Base-by-base conservation (phyloP, 2,113 vertebrate genomes). In the Conger conger region DNA sequence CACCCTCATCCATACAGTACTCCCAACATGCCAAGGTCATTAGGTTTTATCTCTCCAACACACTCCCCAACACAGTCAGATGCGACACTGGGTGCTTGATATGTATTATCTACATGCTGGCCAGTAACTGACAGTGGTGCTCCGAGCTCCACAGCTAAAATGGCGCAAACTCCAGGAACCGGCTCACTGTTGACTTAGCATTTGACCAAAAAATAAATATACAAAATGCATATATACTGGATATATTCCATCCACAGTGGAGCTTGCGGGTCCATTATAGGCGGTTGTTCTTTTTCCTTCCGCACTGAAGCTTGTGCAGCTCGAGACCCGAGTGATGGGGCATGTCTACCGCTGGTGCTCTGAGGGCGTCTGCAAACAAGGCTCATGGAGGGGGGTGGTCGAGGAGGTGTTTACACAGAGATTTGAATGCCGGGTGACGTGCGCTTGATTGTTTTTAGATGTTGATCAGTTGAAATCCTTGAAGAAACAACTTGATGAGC, bases 51-150 rank as follows among this genome's bases (percentile, higher is more conserved):
- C 73, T n/a, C n/a, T n/a, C n/a, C n/a, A n/a, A 38, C 73, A 16
- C 80, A 40, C 45, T 45, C 60, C 45, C n/a, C 85, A 35, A 42
- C n/a, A 80, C 73, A 63, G 81, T 80, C 84, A 80, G 84, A 42
- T 76, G 85, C 54, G 50, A 57, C 73, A 76, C 85, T 33, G 35
- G 50, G 42, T 18, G 85, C 33, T 68, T 76, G 57, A 45, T 80
- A 73, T 45, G 79, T 76, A 68, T 81, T 50, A 81, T 81, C 84
- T 81, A 77, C 80, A 79, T 38, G 33, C 42, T 30, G 76, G 81
- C 81, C 38, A 38, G 36, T 83, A 63, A 83, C 79, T 79, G 85
- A 86, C 76, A 45, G 81, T 79, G 81, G 81, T n/a, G 76, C 76
- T 35, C 79, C 36, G 45, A 50, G 37, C 50, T 53, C 79, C 23